Percentiles rank a stretch among this genome's conserved stretches.
Evolutionary conservation across 2,797 vertebrate genomes (phyloP).

Genomic region (Clarias pachynema): DNA sequence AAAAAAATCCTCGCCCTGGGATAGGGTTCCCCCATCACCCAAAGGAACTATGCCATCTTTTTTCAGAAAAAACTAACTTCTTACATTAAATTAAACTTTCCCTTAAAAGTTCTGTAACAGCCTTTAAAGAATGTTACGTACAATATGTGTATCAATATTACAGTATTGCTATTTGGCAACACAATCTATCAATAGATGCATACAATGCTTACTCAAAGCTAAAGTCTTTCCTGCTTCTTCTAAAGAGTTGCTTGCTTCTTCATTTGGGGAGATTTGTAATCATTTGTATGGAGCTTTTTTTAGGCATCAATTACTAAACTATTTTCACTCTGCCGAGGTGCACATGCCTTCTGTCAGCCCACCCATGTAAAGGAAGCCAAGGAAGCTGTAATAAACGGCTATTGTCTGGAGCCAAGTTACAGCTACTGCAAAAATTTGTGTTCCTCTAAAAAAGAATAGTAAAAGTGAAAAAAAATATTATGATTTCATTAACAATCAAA

Average conservation of each 20-base stretch:
- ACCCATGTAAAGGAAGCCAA: conserved; percentile 30
- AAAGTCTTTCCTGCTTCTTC: neutral
- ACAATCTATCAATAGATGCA: neutral
- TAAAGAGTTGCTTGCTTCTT: neutral
- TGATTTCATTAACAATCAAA: neutral
- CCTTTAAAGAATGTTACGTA: neutral
- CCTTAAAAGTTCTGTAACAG: neutral
- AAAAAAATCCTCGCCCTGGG: too few species aligned
- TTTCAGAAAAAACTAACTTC: too few species aligned
- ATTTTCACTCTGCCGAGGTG: conserved; percentile 30
- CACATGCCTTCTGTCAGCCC: conserved; percentile 23
- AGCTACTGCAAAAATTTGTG: neutral
- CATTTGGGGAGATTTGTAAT: conserved; percentile 3
- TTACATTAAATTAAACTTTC: neutral
- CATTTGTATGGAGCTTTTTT: conserved; percentile 25
- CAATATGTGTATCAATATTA: neutral
- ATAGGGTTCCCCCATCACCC: too few species aligned
- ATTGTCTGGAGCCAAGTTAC: neutral
- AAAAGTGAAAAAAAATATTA: neutral
- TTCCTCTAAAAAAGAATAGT: neutral
- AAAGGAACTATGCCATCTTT: too few species aligned
- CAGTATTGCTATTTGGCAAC: neutral
- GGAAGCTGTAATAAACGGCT: conserved; percentile 38
- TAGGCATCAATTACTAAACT: conserved; percentile 38
- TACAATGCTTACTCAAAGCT: neutral